Base-by-base conservation (phyloP, 2,797 vertebrate species). In the Gymnoscopelus microlampas region DNA sequence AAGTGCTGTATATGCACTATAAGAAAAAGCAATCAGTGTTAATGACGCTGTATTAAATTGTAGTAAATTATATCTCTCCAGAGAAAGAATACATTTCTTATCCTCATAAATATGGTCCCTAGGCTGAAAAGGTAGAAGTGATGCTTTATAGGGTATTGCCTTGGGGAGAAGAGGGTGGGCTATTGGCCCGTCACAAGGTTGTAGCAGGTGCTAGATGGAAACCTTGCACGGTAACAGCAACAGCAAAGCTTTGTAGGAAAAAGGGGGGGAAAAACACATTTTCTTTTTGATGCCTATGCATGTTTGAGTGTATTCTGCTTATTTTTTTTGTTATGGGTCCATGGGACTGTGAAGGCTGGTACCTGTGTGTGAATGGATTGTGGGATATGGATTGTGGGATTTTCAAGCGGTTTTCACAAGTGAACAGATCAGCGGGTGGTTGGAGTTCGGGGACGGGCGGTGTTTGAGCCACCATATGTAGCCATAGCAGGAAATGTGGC, bases 401-500 rank as follows among this genome's bases (percentile, higher is more conserved):
- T 44, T 44, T 44, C 8, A 23, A 55, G 53, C 19, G 19, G 53
- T n/a, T 39, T 51, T n/a, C 64, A 39, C 9, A 8, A 14, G 6
- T 35, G 53, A 47, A 24, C 60, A 54, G 63, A 29, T 15, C 50
- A 13, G 9, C 11, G 32, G 26, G 13, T 35, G 35, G 48, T n/a
- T 54, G 23, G 11, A 11, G 11, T 35, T 29, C 11, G 13, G 56
- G 12, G 12, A 32, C 53, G 44, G 51, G 3, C 7, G 39, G 51
- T 35, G 48, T 67, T 14, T 63, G 61, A 60, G 56, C 6, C 15
- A 59, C 62, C 66, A 64, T 69, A 67, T 77, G 74, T 54, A 67
- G 60, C 49, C 32, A 14, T 8, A 53, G 50, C 59, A 48, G 63
- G 14, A 53, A 77, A 73, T 70, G 62, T 75, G 77, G 74, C 54